A percentile compares a stretch with the other conserved stretches of the same genome.
phyloP scores from a whole-genome alignment of 2,888 invertebrate genomes.

The Lasius platythorax region DNA sequence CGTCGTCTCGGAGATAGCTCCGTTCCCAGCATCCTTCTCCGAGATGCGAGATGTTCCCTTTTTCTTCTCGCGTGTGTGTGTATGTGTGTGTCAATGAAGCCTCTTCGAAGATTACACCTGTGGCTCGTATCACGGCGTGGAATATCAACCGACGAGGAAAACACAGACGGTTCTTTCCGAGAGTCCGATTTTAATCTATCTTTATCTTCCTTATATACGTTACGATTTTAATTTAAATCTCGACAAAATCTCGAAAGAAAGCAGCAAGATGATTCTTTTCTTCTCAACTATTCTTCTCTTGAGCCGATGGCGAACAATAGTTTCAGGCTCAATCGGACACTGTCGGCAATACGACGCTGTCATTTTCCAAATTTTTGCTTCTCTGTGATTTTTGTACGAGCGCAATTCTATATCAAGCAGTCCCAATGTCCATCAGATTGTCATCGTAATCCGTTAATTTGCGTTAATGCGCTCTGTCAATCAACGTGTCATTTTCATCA shows the following conservation, averaged over 20 bases:
- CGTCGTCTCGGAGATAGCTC: conserved; percentile 42
- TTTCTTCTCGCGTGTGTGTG: conserved; percentile 37
- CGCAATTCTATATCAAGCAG: conserved; percentile 18
- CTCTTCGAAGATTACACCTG: conserved; percentile 48
- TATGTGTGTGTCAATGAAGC: conserved; percentile 34
- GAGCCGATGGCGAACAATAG: not conserved
- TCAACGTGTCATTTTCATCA: conserved; percentile 43
- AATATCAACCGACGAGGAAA: conserved; percentile 40
- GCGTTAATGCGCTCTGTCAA: conserved; percentile 56
- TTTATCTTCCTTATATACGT: conserved; percentile 5
- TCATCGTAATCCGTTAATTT: conserved; percentile 51
- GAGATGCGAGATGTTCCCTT: conserved; percentile 63
- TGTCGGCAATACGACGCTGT: not conserved
- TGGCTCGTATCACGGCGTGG: conserved; percentile 27
- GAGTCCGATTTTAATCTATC: conserved; percentile 35
- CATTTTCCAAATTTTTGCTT: not conserved
- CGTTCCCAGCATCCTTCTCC: conserved; percentile 53
- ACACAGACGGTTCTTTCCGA: not conserved
- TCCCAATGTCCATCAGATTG: conserved; percentile 38
- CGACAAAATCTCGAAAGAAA: conserved; percentile 1
- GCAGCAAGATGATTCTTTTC: not conserved
- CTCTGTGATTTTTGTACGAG: not conserved
- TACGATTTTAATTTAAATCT: conserved; percentile 39
- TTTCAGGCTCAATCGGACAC: not conserved
- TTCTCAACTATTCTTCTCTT: not conserved